Evolutionary conservation across 2,888 invertebrate genomes (phyloP).

Genomic region (Sisyra nigra): DNA sequence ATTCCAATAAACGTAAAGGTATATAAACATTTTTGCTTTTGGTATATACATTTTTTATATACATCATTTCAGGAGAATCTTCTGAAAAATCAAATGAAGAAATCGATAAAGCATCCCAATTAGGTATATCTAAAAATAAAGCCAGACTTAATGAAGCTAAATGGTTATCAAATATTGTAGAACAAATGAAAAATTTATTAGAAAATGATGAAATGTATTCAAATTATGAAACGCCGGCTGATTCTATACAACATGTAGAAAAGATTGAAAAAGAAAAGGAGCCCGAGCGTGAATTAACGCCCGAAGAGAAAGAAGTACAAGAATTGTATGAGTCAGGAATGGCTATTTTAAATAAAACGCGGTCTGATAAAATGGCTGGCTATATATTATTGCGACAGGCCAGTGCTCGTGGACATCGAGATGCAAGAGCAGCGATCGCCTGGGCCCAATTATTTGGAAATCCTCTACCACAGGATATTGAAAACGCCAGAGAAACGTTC

Average conservation of each 20-base stretch:
- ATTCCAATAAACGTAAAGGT: conserved; percentile 23
- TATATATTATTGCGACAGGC: conserved; percentile 64
- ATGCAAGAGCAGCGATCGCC: conserved; percentile 71
- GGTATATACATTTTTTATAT: conserved; percentile 4
- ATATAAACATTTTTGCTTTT: conserved; percentile 5
- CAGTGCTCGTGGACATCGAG: conserved; percentile 61
- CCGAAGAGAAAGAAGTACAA: conserved; percentile 56
- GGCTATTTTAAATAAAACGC: conserved; percentile 51
- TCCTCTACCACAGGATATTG: conserved; percentile 57
- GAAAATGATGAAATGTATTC: conserved; percentile 22
- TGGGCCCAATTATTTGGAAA: conserved; percentile 81
- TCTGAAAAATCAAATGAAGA: conserved; percentile 4
- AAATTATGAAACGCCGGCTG: conserved; percentile 9
- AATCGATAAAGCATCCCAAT: background rate
- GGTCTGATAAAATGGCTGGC: conserved; percentile 53
- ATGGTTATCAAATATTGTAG: conserved; percentile 30
- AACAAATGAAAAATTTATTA: conserved; percentile 27
- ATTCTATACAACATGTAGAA: conserved; percentile 21
- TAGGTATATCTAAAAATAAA: conserved; percentile 20
- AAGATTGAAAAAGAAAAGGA: conserved; percentile 31
- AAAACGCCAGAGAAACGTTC: conserved; percentile 60
- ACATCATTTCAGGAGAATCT: conserved; percentile 6
- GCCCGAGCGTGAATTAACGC: conserved; percentile 34
- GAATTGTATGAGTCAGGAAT: conserved; percentile 56
- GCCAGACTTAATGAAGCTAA: conserved; percentile 23